A percentile compares a stretch with the other conserved stretches of the same genome.
These are phyloP conservation scores for Puma concolor DNA, from an alignment of 2,113 vertebrate genomes.

Conservation along the genomic window DNA sequence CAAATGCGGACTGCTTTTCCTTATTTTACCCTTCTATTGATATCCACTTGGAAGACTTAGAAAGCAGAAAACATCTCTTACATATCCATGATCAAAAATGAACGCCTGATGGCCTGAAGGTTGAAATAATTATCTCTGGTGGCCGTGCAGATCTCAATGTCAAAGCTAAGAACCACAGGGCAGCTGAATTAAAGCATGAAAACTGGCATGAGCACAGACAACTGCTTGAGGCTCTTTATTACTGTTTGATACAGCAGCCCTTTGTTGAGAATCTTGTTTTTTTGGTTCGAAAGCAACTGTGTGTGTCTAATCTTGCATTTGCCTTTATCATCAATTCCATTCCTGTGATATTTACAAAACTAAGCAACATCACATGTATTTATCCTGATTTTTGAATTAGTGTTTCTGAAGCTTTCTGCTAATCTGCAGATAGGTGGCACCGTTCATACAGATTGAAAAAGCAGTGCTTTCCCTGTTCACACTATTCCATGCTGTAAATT, in stretches of 20 bases:
- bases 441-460: conserved; percentile 94
- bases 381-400: conserved; percentile 84
- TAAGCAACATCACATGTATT: conserved; percentile 88
- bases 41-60: conserved; percentile 85
- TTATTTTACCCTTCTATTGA: conserved; percentile 84
- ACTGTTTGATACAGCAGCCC: conserved; percentile 92
- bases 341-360: conserved; percentile 93
- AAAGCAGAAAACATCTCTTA: conserved; percentile 86
- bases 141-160: conserved; percentile 92
- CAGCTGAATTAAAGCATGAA: conserved; percentile 92
- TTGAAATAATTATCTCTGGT: conserved; percentile 94
- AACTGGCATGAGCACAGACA: conserved; percentile 95
- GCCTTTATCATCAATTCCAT: conserved; percentile 94
- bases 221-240: conserved; percentile 94
- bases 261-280: conserved; percentile 92
- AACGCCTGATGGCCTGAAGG: conserved; percentile 91
- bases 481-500: conserved; percentile 91
- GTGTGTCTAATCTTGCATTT: conserved; percentile 92
- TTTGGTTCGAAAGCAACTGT: conserved; percentile 89
- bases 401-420: conserved; percentile 86
- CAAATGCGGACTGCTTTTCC: conserved; percentile 82
- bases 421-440: conserved; percentile 98
- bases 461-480: conserved; percentile 84
- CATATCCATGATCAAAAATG: conserved; percentile 93
- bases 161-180: conserved; percentile 91